Base-by-base conservation (phyloP, 2,113 vertebrate species). In the Cinclus mexicanus region DNA sequence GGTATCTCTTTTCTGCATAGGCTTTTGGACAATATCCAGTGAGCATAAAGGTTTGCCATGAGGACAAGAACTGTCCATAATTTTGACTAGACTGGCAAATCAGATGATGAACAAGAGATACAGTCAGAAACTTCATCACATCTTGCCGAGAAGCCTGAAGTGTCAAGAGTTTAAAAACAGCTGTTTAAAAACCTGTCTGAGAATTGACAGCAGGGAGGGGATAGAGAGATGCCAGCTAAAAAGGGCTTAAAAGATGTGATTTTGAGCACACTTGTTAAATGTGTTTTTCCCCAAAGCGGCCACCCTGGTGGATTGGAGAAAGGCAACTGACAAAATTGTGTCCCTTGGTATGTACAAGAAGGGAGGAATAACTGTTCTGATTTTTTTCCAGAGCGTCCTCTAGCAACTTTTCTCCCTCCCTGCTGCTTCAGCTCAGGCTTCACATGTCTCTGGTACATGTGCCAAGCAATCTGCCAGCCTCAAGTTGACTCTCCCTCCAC, bases 141-240 rank as follows among this genome's bases (percentile, higher is more conserved):
- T 71, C 49, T 87, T 2, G 0, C 67, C 60, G 53, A 82, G 61
- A 71, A 75, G 50, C 14, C 29, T 64, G 28, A 84, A 76, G 37
- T 2, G 5, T 46, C 75, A 49, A 31, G 82, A 95, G 53, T 87
- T 93, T 90, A 57, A 77, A 87, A 83, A 64, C 61, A 87, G 57
- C 35, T 93, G 42, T 81, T 92, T 87, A 91, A 94, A 96, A 91
- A 53, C 47, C 60, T 77, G 59, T 9, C 59, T 83, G 80, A 95
- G 59, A 89, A 77, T 80, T 92, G 67, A 50, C 41, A 69, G 46
- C 42, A 46, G n/a, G 37, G 28, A 81, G n/a, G 37, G 68, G 83
- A 89, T 56, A 61, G 24, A 68, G 31, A 71, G 65, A 20, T 72
- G 49, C 13, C 63, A 39, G 47, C n/a, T 86, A 65, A 63, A 81